Conservation (phyloP, 2,113 vertebrate species). For the Scophthalmus maximus region DNA sequence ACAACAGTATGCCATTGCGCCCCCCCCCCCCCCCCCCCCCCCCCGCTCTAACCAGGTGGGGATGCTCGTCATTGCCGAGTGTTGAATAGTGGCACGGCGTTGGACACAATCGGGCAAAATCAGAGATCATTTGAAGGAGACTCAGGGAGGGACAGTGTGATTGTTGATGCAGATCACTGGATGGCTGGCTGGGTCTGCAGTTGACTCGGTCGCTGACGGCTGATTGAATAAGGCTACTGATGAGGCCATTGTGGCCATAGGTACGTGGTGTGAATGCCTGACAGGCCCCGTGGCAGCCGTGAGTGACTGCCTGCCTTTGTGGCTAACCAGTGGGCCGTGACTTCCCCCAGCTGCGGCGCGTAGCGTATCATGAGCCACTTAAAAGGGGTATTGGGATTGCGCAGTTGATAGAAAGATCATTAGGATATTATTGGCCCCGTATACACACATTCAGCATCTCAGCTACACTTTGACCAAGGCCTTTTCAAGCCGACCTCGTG, state of each 20-base stretch:
- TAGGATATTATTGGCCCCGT: conserved; percentile 41
- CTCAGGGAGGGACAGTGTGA: conserved; percentile 49
- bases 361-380: conserved; percentile 56
- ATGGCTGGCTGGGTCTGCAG: conserved; percentile 36
- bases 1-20: background rate
- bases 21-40: background rate
- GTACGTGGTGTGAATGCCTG: conserved; percentile 75
- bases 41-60: conserved; percentile 17
- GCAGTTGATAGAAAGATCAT: conserved; percentile 64
- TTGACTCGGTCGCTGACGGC: conserved; percentile 39
- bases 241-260: conserved; percentile 70
- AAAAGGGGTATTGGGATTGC: conserved; percentile 49
- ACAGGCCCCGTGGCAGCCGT: conserved; percentile 35
- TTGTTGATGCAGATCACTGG: conserved; percentile 63
- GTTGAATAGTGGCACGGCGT: conserved; percentile 25
- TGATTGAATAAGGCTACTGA: conserved; percentile 74
- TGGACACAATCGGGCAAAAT: conserved; percentile 56
- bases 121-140: conserved; percentile 67
- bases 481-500: background rate
- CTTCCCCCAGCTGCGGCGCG: conserved; percentile 76
- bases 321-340: conserved; percentile 68
- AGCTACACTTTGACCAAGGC: conserved; percentile 13
- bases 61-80: background rate
- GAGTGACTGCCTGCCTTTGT: conserved; percentile 73
- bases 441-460: conserved; percentile 6